Evolutionary conservation across 1,140 invertebrate genomes (phyloP).

Genomic region (Ridgeia piscesae): DNA sequence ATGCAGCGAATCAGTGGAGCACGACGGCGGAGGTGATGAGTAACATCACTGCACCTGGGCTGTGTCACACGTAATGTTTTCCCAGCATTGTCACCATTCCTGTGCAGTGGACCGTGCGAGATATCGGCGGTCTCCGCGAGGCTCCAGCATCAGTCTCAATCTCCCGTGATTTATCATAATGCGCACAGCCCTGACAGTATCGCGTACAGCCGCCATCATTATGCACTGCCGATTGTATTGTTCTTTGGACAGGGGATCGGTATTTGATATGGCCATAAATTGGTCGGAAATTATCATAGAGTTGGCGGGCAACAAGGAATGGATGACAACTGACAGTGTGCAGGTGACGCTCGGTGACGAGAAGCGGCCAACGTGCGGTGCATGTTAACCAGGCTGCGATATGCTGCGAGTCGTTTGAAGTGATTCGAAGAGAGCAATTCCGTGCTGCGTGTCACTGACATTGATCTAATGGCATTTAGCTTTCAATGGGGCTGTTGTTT

Average conservation of each 20-base stretch:
- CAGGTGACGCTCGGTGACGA: neutral
- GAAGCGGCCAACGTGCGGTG: neutral
- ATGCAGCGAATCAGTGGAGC: neutral
- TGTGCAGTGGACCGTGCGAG: neutral
- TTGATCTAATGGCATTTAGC: neutral
- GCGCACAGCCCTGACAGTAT: neutral
- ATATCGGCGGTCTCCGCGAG: neutral
- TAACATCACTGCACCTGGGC: neutral
- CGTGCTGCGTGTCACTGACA: neutral
- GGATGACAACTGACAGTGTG: neutral
- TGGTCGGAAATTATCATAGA: constrained; percentile 1
- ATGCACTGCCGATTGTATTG: neutral
- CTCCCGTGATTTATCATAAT: neutral
- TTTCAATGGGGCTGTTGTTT: neutral
- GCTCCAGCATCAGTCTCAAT: neutral
- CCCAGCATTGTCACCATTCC: neutral
- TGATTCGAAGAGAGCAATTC: neutral
- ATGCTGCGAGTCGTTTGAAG: neutral
- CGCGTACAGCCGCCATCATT: neutral
- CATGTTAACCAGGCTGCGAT: neutral
- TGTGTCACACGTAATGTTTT: neutral
- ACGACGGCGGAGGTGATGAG: neutral
- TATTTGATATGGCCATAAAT: neutral
- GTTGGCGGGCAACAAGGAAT: neutral
- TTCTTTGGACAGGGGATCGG: neutral